Percentiles rank a stretch among this genome's conserved stretches.
Conservation (phyloP, 2,888 invertebrate species). For the Lasioglossum lativentre region DNA sequence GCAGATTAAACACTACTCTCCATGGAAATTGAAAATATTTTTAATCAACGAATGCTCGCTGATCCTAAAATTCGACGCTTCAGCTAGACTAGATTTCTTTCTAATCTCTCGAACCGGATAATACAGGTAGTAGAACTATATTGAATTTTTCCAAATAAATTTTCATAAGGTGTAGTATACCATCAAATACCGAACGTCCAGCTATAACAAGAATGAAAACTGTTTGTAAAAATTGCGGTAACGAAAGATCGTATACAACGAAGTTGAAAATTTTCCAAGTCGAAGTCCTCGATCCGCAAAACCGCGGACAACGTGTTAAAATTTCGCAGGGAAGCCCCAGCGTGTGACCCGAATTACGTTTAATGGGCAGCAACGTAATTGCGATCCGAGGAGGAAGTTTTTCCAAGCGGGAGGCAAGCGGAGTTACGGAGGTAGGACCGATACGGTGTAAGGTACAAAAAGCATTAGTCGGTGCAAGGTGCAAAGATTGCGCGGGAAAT, state of each 20-base stretch:
- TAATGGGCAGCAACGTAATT: not conserved
- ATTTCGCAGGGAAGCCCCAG: not conserved
- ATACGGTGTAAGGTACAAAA: not conserved
- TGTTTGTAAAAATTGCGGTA: not conserved
- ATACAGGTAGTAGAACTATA: too few relatives aligned
- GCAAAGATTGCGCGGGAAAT: conserved; percentile 29
- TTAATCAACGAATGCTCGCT: too few relatives aligned
- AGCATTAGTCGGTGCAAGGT: not conserved
- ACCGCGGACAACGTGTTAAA: not conserved
- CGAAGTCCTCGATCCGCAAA: not conserved
- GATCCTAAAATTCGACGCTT: not conserved
- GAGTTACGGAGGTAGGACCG: not conserved
- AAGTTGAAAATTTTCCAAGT: not conserved
- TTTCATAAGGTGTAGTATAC: not conserved
- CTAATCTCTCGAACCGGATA: too few relatives aligned
- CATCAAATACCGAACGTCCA: not conserved
- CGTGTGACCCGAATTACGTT: not conserved
- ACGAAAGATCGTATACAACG: not conserved
- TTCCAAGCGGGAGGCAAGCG: not conserved
- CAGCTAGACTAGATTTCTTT: not conserved
- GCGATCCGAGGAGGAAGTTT: not conserved
- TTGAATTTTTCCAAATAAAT: not conserved
- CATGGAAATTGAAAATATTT: not conserved
- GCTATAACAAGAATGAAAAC: not conserved
- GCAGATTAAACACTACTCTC: not conserved